phyloP scores from a whole-genome alignment of 1,140 invertebrate genomes.

The Heterodera carotae region DNA sequence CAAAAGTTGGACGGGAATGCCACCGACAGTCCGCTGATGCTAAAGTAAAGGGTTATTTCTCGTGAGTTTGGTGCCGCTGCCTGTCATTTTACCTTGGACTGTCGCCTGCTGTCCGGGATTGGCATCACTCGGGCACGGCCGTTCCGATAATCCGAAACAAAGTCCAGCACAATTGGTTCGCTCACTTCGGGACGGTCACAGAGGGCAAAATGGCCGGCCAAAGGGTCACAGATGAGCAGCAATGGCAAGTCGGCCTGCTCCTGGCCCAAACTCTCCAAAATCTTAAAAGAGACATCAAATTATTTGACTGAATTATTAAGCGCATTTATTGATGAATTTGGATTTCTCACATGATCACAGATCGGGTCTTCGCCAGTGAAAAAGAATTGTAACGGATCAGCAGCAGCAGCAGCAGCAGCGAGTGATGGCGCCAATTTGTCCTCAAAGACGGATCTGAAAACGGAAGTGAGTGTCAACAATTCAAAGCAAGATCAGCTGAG shows the following conservation, averaged over 20 bases:
- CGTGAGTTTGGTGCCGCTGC: no score
- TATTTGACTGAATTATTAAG: no score
- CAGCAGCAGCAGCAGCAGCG: not conserved
- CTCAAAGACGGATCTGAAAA: constrained; percentile 7
- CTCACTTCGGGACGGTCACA: constrained; percentile 45
- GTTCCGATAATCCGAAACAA: constrained; percentile 37
- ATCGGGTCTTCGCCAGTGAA: constrained; percentile 47
- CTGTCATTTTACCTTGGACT: constrained; percentile 15
- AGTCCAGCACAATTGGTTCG: constrained; percentile 37
- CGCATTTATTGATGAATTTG: not conserved
- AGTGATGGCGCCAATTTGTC: constrained; percentile 13
- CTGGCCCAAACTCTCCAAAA: constrained; percentile 39
- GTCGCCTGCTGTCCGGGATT: constrained; percentile 26
- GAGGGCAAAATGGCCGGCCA: constrained; percentile 42
- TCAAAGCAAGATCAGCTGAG: not conserved
- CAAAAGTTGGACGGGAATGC: constrained; percentile 38
- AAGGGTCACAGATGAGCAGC: constrained; percentile 38
- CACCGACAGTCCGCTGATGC: constrained; percentile 32
- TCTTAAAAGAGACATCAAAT: constrained; percentile 26
- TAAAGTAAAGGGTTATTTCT: not conserved
- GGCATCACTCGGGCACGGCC: constrained; percentile 30
- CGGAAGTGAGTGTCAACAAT: not conserved
- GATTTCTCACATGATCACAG: constrained; percentile 41
- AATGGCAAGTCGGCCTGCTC: constrained; percentile 39
- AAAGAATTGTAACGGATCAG: constrained; percentile 42